A percentile compares a stretch with the other conserved stretches of the same genome.
Conservation (phyloP, 1,140 invertebrate species). For the Anastatus disparis region DNA sequence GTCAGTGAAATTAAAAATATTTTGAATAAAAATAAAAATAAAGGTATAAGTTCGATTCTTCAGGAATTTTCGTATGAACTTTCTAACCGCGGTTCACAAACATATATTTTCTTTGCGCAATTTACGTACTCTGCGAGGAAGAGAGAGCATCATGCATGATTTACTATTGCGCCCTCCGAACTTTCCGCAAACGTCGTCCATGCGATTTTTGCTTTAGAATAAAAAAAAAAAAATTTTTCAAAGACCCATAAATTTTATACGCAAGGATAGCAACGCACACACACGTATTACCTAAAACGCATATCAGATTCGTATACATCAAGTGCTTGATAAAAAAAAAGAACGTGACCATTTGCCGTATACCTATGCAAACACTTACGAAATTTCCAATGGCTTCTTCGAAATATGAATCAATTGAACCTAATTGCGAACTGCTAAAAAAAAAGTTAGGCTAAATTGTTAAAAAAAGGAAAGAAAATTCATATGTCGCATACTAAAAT, state of each 20-base stretch:
- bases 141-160: constrained; percentile 19
- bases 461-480: too few relatives aligned
- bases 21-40: too few relatives aligned
- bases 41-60: too few relatives aligned
- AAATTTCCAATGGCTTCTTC: too few relatives aligned
- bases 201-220: constrained; percentile 3
- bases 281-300: too few relatives aligned
- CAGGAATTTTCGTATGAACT: too few relatives aligned
- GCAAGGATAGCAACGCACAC: background rate
- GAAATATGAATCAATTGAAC: too few relatives aligned
- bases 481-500: too few relatives aligned
- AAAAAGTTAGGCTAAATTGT: too few relatives aligned
- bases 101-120: background rate
- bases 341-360: constrained; percentile 10
- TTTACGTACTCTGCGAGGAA: background rate
- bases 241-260: constrained; percentile 23
- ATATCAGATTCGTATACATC: constrained; percentile 17
- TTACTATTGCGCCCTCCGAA: constrained; percentile 9
- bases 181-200: constrained; percentile 14
- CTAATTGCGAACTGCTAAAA: too few relatives aligned
- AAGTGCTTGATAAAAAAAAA: constrained; percentile 27
- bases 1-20: too few relatives aligned
- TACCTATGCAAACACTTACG: background rate
- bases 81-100: background rate
- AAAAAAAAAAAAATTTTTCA: constrained; percentile 8